Evolutionary conservation across 2,888 invertebrate species (phyloP).

Genomic region (Xanthia togata): DNA sequence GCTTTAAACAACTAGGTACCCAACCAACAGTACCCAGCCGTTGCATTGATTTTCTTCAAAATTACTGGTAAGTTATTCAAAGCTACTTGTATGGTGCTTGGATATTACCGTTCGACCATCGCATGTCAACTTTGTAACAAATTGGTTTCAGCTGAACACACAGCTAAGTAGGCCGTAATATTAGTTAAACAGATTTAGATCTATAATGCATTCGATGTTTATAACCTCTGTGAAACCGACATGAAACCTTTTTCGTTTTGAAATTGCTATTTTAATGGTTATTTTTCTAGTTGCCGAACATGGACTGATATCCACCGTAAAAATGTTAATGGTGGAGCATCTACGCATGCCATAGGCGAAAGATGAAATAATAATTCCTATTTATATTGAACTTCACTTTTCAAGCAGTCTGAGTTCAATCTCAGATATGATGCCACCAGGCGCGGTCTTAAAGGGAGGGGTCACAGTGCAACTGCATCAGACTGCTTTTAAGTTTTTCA

Average conservation of each 20-base stretch:
- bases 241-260: neutral
- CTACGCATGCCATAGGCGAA: neutral
- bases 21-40: neutral
- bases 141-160: slow-evolving; percentile 58
- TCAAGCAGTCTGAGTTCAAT: neutral
- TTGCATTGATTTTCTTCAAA: slow-evolving; percentile 46
- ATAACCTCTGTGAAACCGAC: slow-evolving; percentile 35
- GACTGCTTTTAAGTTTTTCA: no score
- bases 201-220: slow-evolving; percentile 22
- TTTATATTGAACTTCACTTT: no score
- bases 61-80: slow-evolving; percentile 44
- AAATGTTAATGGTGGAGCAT: neutral
- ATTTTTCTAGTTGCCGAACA: neutral
- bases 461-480: no score
- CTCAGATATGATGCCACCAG: neutral
- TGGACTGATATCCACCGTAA: neutral
- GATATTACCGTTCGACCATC: slow-evolving; percentile 38
- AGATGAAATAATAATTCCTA: no score
- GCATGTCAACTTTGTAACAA: slow-evolving; percentile 59
- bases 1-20: neutral
- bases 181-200: slow-evolving; percentile 45
- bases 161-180: slow-evolving; percentile 41
- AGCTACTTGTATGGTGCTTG: slow-evolving; percentile 18
- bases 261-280: neutral
- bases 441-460: neutral